These are phyloP conservation scores for Ichneumoninae sp. DNA, from an alignment of 2,888 invertebrate species.

Conservation along the genomic window DNA sequence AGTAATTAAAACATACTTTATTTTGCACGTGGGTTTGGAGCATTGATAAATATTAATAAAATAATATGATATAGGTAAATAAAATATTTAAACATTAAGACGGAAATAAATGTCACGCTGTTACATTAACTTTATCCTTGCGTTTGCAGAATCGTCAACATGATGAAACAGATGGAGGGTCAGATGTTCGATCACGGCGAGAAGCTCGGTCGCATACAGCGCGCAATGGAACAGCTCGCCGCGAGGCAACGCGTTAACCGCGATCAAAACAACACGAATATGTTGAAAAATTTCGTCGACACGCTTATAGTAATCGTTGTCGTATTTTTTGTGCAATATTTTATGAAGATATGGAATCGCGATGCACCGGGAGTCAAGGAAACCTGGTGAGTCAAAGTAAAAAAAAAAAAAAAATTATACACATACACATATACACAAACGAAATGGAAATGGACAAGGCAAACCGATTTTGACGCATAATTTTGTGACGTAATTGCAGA, in stretches of 20 bases:
- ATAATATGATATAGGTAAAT: not conserved
- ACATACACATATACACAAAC: not conserved
- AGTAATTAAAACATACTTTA: too few relatives aligned
- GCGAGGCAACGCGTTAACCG: constrained; percentile 79
- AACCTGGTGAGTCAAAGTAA: constrained; percentile 72
- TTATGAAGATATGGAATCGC: constrained; percentile 77
- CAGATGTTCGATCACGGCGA: constrained; percentile 79
- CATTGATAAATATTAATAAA: too few relatives aligned
- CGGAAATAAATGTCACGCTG: not conserved
- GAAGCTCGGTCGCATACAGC: constrained; percentile 81
- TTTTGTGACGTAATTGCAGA: constrained; percentile 44
- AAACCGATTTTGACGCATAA: not conserved
- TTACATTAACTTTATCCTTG: not conserved
- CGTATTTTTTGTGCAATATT: constrained; percentile 80
- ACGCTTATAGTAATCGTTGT: constrained; percentile 79
- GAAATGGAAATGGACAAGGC: not conserved
- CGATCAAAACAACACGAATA: constrained; percentile 76
- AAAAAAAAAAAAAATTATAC: not conserved
- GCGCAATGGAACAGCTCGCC: constrained; percentile 80
- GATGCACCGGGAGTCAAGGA: constrained; percentile 72
- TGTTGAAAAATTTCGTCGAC: constrained; percentile 79
- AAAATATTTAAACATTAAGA: not conserved
- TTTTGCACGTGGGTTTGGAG: too few relatives aligned
- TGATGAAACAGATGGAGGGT: constrained; percentile 80
- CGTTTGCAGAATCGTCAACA: constrained; percentile 74